These are phyloP conservation scores for Penaeus chinensis DNA, from an alignment of 1,140 invertebrate species.

Conservation along the genomic window DNA sequence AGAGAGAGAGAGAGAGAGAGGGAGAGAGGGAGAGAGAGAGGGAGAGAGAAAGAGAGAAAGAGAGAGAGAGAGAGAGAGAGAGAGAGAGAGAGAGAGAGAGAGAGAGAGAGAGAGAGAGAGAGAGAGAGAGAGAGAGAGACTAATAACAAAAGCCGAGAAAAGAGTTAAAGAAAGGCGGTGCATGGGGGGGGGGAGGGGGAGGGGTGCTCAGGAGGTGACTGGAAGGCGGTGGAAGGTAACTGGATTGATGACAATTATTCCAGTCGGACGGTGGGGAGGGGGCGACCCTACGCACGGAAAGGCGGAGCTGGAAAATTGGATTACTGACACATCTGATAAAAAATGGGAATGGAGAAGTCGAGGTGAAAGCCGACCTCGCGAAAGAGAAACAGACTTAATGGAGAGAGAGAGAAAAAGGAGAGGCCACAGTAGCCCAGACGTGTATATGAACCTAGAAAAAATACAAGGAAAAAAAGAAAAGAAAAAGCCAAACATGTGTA, in stretches of 20 bases:
- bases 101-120: background rate
- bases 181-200: background rate
- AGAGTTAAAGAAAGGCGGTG: background rate
- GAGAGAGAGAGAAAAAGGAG: slow-evolving; percentile 25
- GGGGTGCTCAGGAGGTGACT: background rate
- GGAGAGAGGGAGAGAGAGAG: background rate
- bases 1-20: slow-evolving; percentile 1
- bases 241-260: slow-evolving; percentile 57
- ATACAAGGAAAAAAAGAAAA: slow-evolving; percentile 7
- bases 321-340: slow-evolving; percentile 54
- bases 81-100: background rate
- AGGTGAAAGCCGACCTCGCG: no score
- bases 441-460: background rate
- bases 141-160: background rate
- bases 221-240: slow-evolving; percentile 52
- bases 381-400: no score
- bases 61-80: background rate
- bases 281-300: slow-evolving; percentile 29
- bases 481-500: background rate
- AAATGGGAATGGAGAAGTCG: slow-evolving; percentile 12
- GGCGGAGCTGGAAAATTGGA: slow-evolving; percentile 50
- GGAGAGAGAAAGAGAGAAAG: background rate
- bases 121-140: background rate
- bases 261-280: slow-evolving; percentile 28
- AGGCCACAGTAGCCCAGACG: slow-evolving; percentile 5